A percentile compares a stretch with the other conserved stretches of the same genome.
Conservation (phyloP, 2,113 vertebrate genomes). For the Ptyas mucosa region DNA sequence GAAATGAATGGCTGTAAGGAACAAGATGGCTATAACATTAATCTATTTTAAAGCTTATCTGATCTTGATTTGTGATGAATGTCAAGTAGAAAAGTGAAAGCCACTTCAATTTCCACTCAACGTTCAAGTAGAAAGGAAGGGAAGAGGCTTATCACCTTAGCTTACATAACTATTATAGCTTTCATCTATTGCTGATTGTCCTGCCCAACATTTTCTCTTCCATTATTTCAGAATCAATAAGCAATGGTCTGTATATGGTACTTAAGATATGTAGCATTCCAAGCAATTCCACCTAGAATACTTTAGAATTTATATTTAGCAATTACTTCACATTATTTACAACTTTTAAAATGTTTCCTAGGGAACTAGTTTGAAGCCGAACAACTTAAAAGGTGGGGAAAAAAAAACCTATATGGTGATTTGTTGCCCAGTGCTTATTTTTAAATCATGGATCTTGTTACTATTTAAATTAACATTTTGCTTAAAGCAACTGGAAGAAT, state of each 20-base stretch:
- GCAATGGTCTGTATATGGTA: slow-evolving; percentile 34
- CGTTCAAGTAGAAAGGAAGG: background rate
- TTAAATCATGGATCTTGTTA: background rate
- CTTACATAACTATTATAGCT: background rate
- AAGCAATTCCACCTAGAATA: slow-evolving; percentile 48
- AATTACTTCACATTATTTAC: slow-evolving; percentile 59
- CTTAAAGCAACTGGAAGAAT: background rate
- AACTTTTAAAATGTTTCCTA: slow-evolving; percentile 64
- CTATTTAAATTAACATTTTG: background rate
- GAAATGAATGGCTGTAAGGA: background rate
- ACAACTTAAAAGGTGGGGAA: slow-evolving; percentile 37
- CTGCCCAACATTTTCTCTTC: background rate
- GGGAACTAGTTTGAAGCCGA: slow-evolving; percentile 63
- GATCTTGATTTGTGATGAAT: background rate
- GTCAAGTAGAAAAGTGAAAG: background rate
- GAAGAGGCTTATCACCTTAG: background rate
- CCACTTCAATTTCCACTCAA: background rate
- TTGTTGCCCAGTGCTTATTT: slow-evolving; percentile 36
- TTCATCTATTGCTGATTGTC: slow-evolving; percentile 4
- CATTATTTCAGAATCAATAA: slow-evolving; percentile 28
- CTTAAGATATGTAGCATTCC: slow-evolving; percentile 52
- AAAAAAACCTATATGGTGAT: slow-evolving; percentile 41
- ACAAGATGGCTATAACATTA: background rate
- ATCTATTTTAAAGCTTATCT: background rate
- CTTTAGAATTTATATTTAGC: slow-evolving; percentile 63